Evolutionary conservation across 2,113 vertebrate genomes (phyloP), one percentile per base, ranked within the genome.

Genomic region (Rhinoderma darwinii): DNA sequence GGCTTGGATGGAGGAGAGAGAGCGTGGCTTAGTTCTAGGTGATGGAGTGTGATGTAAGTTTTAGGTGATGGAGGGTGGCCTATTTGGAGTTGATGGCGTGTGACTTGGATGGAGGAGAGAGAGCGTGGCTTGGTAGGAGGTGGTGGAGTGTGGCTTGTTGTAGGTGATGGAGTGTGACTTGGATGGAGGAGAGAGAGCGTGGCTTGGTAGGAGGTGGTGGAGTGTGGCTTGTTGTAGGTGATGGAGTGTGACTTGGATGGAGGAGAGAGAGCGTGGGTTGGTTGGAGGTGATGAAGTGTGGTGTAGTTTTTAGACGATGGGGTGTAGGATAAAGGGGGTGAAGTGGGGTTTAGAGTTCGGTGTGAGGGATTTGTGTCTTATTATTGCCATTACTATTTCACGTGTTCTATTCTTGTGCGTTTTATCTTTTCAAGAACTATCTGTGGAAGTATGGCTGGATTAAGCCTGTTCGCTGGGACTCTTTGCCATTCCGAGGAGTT

Each of bases 391-490:
- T 3, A 4, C 18, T 73, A 25, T 41, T n/a, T 47, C 5, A 8
- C n/a, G n/a, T n/a, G 14, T 8, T 47, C 22, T 18, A 37, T 20
- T 3, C 10, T 66, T 30, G 1, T 18, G 35, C 4, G 25, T 41
- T 10, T 22, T 25, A 12, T 74, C 44, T 44, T 7, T 22, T 56
- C 5, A 35, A 89, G 88, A 47, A 75, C 20, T 89, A 84, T 75
- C 79, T 89, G 4, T 50, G 41, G 32, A 86, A 80, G 37, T 89
- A 89, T 43, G 88, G 88, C 41, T 89, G 88, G 88, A 63, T 89
- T 17, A 54, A 86, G 56, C 84, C 84, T 0, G 81, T 89, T 9
- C 59, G 12, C 51, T 89, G 88, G 88, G 88, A 89, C 1, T 83
- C 77, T n/a, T 8, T 70, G n/a, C 70, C 68, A 32, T 70, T 41